phyloP scores from a whole-genome alignment of 2,888 invertebrate genomes.

The Brachynemurus nebulosus region DNA sequence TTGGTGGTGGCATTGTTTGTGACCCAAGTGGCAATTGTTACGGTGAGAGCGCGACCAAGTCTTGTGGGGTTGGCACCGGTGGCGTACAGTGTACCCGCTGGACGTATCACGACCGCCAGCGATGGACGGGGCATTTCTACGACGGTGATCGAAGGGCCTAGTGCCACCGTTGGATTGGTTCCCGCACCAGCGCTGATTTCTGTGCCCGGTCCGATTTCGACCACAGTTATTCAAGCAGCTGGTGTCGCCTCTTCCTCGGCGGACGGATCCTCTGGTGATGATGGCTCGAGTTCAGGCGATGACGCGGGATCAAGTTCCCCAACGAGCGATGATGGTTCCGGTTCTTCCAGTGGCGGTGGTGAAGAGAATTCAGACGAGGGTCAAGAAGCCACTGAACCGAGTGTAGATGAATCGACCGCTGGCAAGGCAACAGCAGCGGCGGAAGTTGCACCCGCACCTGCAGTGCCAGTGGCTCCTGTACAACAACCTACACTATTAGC shows the following conservation, averaged over 20 bases:
- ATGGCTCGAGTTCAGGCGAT: neutral
- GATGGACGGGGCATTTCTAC: conserved; percentile 1
- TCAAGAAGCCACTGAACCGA: neutral
- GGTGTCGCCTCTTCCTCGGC: neutral
- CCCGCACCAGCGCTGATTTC: neutral
- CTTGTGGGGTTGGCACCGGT: neutral
- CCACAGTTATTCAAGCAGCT: neutral
- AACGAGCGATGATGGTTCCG: neutral
- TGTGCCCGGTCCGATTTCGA: neutral
- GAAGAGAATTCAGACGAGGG: neutral
- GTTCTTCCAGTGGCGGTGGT: neutral
- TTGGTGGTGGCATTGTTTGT: neutral
- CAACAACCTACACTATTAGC: neutral
- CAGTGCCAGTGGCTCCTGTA: neutral
- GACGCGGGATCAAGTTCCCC: neutral
- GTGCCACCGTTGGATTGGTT: neutral
- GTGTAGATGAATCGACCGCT: neutral
- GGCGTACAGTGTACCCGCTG: neutral
- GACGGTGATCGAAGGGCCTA: neutral
- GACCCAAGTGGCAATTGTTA: no score
- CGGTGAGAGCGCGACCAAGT: neutral
- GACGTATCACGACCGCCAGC: neutral
- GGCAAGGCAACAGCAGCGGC: neutral
- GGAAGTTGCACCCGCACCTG: neutral
- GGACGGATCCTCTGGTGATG: neutral